Base-by-base conservation (phyloP, 2,113 vertebrate species). In the Colinus virginianus region DNA sequence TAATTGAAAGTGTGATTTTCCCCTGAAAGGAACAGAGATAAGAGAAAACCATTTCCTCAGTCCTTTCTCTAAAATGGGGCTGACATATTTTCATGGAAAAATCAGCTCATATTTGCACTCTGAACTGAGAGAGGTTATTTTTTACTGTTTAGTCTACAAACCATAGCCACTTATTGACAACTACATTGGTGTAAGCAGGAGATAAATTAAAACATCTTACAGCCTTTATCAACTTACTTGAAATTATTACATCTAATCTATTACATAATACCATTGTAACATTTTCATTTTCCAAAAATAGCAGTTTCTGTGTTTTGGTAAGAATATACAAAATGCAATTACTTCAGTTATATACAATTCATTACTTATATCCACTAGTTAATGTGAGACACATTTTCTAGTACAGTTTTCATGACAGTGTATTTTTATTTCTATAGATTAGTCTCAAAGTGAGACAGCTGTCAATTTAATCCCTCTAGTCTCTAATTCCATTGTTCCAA, bases 351-450 rank as follows among this genome's bases (percentile, higher is more conserved):
- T 18, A n/a, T 70, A 74, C 40, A 53, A 93, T 66, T 94, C 87
- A 88, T 92, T 95, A 90, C 64, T 93, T 93, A 95, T 72, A 92
- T 64, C 84, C 75, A 89, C 80, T 84, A 92, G 67, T 94, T 95
- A 91, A 92, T 90, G 77, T 84, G 81, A 94, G 76, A 93, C 38
- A 77, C 40, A 79, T 85, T 94, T 96, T 96, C 68, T 66, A 91
- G 77, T 66, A 94, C 55, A 80, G 45, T 91, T 88, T 83, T 90
- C 43, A 48, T 51, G 11, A 83, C 23, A 90, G 83, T 32, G 7
- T 74, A 42, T 74, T 85, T 93, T 87, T 6, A 56, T 79, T 85
- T 85, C 38, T 70, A 30, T 79, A 71, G 38, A 56, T 88, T 91
- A 90, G 90, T 61, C 42, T 53, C 34, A 25, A 55, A 68, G 56